phyloP scores from a whole-genome alignment of 2,888 invertebrate species.

The Lutraria lutraria region DNA sequence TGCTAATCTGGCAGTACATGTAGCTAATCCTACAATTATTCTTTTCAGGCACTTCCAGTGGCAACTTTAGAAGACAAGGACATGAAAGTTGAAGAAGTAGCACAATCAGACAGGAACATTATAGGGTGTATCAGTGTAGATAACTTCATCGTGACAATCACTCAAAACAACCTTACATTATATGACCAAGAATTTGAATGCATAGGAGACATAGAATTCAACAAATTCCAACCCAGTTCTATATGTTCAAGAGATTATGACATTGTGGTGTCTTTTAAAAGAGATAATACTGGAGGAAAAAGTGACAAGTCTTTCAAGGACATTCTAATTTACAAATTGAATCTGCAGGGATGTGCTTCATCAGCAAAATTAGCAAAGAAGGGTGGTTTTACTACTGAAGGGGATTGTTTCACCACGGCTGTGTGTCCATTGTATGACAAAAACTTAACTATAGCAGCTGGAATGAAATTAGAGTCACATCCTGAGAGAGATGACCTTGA shows the following conservation, averaged over 20 bases:
- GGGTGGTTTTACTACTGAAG: constrained; percentile 50
- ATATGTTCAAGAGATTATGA: constrained; percentile 50
- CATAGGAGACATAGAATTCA: constrained; percentile 49
- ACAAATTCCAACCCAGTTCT: constrained; percentile 43
- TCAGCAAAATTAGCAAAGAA: constrained; percentile 41
- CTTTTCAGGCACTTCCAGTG: constrained; percentile 34
- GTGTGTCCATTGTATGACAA: constrained; percentile 55
- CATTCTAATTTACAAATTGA: constrained; percentile 44
- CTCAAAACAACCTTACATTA: constrained; percentile 45
- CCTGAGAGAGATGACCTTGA: constrained; percentile 51
- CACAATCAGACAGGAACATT: constrained; percentile 41
- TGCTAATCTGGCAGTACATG: too few species aligned
- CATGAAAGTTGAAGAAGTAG: constrained; percentile 35
- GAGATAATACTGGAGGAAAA: constrained; percentile 15
- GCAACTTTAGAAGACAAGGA: constrained; percentile 54
- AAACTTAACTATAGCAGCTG: constrained; percentile 55
- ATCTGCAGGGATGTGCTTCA: constrained; percentile 42
- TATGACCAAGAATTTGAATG: constrained; percentile 58
- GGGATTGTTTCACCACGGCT: constrained; percentile 56
- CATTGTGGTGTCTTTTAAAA: constrained; percentile 59
- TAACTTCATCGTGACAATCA: constrained; percentile 52
- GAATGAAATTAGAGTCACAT: constrained; percentile 50
- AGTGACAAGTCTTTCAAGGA: constrained; percentile 24
- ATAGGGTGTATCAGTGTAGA: constrained; percentile 57
- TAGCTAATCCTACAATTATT: background rate